These are phyloP conservation scores for Corythornis leucogaster DNA, from an alignment of 2,797 vertebrate genomes.

Conservation along the genomic window DNA sequence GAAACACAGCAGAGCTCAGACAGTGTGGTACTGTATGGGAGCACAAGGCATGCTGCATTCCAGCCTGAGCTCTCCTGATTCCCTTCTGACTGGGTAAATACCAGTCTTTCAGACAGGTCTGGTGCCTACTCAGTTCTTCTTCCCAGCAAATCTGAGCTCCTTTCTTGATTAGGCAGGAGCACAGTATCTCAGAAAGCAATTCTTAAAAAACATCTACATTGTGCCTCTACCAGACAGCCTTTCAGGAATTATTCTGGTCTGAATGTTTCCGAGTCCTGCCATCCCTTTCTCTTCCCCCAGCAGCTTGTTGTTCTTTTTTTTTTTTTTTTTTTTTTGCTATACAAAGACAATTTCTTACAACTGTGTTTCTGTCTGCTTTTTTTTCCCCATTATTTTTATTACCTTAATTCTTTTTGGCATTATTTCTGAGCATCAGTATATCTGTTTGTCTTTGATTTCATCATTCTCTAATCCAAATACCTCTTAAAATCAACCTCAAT, in stretches of 20 bases:
- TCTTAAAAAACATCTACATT: background rate
- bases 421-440: background rate
- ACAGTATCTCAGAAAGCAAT: background rate
- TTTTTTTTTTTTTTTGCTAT: background rate
- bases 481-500: background rate
- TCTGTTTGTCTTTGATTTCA: background rate
- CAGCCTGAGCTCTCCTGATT: constrained; percentile 33
- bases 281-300: background rate
- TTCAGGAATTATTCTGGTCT: background rate
- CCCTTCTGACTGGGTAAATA: constrained; percentile 32
- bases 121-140: constrained; percentile 10
- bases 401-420: background rate
- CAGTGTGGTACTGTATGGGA: constrained; percentile 40
- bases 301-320: background rate
- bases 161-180: background rate
- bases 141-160: background rate
- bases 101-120: background rate
- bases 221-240: background rate
- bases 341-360: background rate
- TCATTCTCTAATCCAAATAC: background rate
- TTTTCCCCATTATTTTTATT: background rate
- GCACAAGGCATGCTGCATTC: constrained; percentile 27
- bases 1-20: constrained; percentile 33
- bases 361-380: background rate
- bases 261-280: background rate